Evolutionary conservation across 1,140 invertebrate species (phyloP), one percentile per base, ranked within the genome.

Genomic region (Schlechtendalia chinensis): DNA sequence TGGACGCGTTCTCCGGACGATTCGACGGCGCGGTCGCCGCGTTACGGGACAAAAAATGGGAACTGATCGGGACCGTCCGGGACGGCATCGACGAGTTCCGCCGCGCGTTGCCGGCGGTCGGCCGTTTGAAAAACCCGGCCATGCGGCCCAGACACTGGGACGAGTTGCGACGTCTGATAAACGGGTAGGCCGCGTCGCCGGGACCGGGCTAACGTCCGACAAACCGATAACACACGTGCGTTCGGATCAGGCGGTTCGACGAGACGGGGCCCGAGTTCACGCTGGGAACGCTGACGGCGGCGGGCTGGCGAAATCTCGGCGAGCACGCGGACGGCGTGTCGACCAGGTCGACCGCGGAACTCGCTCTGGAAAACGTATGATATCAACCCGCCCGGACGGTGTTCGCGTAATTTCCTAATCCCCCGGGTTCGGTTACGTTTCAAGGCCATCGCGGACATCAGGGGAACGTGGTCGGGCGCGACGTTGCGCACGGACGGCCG

Each of bases 111-210:
- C 71, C 71, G n/a, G 27, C 56, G 54, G 8, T 74, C 12, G 53
- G 56, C 14, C 11, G 29, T 54, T 56, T 74, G 54, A 74, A 74
- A 74, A 74, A 74, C 32, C 29, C 71, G 32, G 50, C 71, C 3
- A 56, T 74, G 71, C 56, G 56, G 54, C 19, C 16, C 16, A 74
- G 71, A 74, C 71, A 74, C 56, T 74, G 71, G 71, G n/a, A 74
- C 4, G 71, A 74, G n/a, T 3, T 74, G n/a, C 71, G 53, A 39
- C 32, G n/a, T 5, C 1, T 74, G 27, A 74, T 56, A 32, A 58
- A 58, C 22, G 12, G n/a, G 71, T 74, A 22, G 56, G 17, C 54
- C 0, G 32, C 8, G n/a, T n/a, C n/a, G n/a, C n/a, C n/a, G n/a
- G n/a, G n/a, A n/a, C n/a, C n/a, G n/a, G n/a, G n/a, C n/a, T n/a